Percentiles rank a stretch among this genome's conserved stretches.
These are phyloP conservation scores for Callionymus lyra DNA, from an alignment of 2,113 vertebrate genomes.

Conservation along the genomic window DNA sequence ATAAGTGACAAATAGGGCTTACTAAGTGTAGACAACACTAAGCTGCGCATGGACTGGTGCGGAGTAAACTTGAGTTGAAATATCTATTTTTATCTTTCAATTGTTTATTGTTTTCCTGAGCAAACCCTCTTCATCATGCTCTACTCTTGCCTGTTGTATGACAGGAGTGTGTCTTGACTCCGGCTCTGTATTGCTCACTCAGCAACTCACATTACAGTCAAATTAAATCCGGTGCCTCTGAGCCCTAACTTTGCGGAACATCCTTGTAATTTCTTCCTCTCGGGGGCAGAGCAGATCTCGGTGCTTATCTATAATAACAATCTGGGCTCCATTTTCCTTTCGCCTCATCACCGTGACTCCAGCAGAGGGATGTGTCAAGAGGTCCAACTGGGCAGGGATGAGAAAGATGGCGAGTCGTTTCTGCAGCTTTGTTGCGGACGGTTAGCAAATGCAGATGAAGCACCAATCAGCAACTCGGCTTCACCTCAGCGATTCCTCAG, in stretches of 20 bases:
- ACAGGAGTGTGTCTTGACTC: too few relatives aligned
- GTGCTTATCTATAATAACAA: conserved; percentile 66
- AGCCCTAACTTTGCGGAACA: conserved; percentile 39
- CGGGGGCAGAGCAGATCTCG: conserved; percentile 39
- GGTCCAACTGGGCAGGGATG: conserved; percentile 18
- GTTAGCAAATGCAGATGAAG: not conserved
- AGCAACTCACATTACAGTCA: conserved; percentile 5
- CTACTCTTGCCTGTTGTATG: too few relatives aligned
- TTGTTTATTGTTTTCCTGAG: too few relatives aligned
- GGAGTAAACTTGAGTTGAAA: too few relatives aligned
- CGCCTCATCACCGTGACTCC: conserved; percentile 17
- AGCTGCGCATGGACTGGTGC: too few relatives aligned
- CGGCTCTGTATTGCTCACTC: too few relatives aligned
- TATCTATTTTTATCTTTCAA: too few relatives aligned
- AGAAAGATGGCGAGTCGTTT: conserved; percentile 16
- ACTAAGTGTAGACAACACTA: too few relatives aligned
- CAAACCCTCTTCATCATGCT: too few relatives aligned
- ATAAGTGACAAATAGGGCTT: too few relatives aligned
- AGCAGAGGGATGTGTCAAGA: conserved; percentile 12
- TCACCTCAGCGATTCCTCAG: conserved; percentile 5
- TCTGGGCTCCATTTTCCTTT: conserved; percentile 43
- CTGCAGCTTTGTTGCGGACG: conserved; percentile 22
- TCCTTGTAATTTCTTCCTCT: conserved; percentile 49
- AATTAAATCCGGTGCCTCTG: conserved; percentile 25
- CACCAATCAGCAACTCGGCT: conserved; percentile 7